Conservation (phyloP, 2,888 invertebrate species). For the Pristionchus mayeri region DNA sequence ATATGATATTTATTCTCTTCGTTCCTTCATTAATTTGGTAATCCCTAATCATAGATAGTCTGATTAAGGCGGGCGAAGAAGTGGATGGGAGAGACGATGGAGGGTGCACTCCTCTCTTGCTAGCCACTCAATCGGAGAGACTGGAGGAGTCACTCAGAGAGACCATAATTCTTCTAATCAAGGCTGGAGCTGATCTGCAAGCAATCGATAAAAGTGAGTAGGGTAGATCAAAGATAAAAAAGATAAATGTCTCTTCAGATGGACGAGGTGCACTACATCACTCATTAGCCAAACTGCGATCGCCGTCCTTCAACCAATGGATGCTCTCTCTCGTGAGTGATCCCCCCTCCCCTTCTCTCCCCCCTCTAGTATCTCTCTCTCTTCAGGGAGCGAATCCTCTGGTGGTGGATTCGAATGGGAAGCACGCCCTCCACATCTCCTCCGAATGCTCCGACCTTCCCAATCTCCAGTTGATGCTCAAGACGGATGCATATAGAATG, state of each 20-base stretch:
- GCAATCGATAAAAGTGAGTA: slow-evolving; percentile 27
- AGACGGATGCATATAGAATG: not conserved
- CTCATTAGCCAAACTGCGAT: slow-evolving; percentile 11
- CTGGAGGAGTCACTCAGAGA: not conserved
- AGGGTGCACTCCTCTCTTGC: not conserved
- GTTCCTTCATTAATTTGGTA: no score
- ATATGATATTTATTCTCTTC: no score
- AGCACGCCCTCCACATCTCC: not conserved
- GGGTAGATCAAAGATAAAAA: not conserved
- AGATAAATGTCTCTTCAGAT: not conserved
- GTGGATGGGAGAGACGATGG: not conserved
- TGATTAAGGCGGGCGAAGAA: not conserved
- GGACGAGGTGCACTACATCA: slow-evolving; percentile 18
- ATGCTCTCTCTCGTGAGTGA: not conserved
- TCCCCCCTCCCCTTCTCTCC: no score
- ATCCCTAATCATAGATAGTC: no score
- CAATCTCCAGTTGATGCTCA: not conserved
- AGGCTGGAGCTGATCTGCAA: slow-evolving; percentile 8
- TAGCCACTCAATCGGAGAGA: not conserved
- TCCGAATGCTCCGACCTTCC: not conserved
- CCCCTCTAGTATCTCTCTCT: not conserved
- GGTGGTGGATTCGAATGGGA: not conserved
- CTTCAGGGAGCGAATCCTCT: slow-evolving; percentile 11
- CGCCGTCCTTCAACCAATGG: slow-evolving; percentile 12
- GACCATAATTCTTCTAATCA: not conserved